Evolutionary conservation across 2,113 vertebrate genomes (phyloP).

Genomic region (Buteo buteo): DNA sequence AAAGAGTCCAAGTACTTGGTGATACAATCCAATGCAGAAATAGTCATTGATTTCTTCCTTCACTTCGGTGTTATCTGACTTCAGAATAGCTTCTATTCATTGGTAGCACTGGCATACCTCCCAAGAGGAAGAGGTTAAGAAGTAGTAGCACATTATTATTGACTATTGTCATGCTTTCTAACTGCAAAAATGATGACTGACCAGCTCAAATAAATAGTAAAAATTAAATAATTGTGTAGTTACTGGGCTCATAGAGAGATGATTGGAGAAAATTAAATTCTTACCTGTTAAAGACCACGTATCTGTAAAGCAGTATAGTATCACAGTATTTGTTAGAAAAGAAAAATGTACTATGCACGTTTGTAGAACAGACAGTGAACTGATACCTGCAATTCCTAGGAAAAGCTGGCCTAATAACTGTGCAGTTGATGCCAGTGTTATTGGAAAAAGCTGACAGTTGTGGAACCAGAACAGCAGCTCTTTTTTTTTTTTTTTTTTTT

Average conservation of each 20-base stretch:
- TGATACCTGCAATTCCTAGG: background rate
- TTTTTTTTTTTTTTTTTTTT: no score
- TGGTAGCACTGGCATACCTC: background rate
- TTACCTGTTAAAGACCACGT: background rate
- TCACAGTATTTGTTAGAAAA: background rate
- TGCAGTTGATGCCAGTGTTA: background rate
- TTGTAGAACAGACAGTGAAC: background rate
- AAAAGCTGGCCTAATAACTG: background rate
- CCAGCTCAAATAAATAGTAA: background rate
- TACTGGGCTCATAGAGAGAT: background rate
- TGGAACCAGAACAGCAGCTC: background rate
- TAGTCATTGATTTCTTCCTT: background rate
- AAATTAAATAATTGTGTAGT: background rate
- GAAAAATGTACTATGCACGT: fast-evolving
- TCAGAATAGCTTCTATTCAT: background rate
- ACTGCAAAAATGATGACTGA: background rate
- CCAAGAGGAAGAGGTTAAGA: background rate
- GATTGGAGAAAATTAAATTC: background rate
- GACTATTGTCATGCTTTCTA: background rate
- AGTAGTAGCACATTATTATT: background rate
- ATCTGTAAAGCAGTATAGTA: background rate
- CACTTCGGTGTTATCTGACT: background rate
- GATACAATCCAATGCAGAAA: background rate
- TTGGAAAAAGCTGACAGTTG: background rate
- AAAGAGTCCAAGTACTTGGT: background rate